phyloP scores from a whole-genome alignment of 2,888 invertebrate genomes.

The Pseudanteris insignis region DNA sequence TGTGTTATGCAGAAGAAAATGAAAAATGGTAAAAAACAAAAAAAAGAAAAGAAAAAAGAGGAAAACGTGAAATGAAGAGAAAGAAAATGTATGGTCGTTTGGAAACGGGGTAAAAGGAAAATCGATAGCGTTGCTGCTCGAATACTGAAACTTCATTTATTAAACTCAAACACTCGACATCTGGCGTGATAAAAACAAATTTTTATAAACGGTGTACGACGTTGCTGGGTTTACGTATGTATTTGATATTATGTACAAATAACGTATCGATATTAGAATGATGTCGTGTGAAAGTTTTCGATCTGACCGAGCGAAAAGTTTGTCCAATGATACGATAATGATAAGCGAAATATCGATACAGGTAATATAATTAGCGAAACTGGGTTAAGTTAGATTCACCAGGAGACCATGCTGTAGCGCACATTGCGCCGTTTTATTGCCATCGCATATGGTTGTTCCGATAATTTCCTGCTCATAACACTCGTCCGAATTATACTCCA shows the following conservation, averaged over 20 bases:
- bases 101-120: no score
- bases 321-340: slow-evolving; percentile 29
- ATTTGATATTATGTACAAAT: slow-evolving; percentile 17
- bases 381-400: slow-evolving; percentile 42
- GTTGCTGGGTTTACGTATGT: slow-evolving; percentile 12
- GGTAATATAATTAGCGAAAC: slow-evolving; percentile 37
- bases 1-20: neutral
- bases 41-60: neutral
- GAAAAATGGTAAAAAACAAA: neutral
- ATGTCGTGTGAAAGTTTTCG: slow-evolving; percentile 26
- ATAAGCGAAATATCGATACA: slow-evolving; percentile 37
- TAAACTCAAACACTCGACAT: slow-evolving; percentile 12
- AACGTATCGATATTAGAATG: slow-evolving; percentile 32
- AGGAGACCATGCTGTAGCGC: slow-evolving; percentile 35
- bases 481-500: slow-evolving; percentile 43
- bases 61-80: neutral
- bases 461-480: slow-evolving; percentile 42
- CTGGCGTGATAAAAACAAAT: slow-evolving; percentile 16
- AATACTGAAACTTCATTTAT: slow-evolving; percentile 2
- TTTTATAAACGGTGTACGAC: slow-evolving; percentile 7
- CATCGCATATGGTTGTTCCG: slow-evolving; percentile 42
- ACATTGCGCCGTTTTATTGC: slow-evolving; percentile 40
- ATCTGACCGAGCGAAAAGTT: slow-evolving; percentile 31
- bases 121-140: neutral
- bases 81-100: no score